These are phyloP conservation scores for Micronycteris hirsuta DNA, from an alignment of 2,113 vertebrate species.

Conservation along the genomic window DNA sequence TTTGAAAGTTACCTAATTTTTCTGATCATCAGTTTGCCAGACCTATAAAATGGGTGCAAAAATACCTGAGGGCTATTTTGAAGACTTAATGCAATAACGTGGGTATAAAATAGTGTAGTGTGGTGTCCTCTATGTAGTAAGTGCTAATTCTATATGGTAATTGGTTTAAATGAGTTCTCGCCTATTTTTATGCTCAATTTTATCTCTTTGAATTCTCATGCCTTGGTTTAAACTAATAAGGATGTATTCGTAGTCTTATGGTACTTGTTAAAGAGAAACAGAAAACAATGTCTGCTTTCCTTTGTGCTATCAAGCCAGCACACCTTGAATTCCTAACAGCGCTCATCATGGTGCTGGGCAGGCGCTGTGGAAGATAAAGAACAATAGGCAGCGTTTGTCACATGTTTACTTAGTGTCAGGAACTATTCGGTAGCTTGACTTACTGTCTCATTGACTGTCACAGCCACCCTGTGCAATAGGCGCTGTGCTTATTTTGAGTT, in stretches of 20 bases:
- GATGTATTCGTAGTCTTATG: not conserved
- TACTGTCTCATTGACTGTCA: not conserved
- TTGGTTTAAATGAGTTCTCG: not conserved
- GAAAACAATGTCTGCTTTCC: not conserved
- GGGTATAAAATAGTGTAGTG: not conserved
- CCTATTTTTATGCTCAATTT: not conserved
- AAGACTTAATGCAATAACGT: not conserved
- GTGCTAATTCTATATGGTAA: not conserved
- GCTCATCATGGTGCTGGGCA: not conserved
- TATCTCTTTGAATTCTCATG: conserved; percentile 13
- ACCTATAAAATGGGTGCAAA: not conserved
- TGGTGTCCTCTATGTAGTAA: not conserved
- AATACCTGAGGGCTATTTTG: not conserved
- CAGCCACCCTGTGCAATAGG: not conserved
- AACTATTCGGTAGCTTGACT: not conserved
- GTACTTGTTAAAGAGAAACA: not conserved
- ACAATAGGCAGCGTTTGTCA: not conserved
- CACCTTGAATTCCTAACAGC: not conserved
- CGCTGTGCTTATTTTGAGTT: not conserved
- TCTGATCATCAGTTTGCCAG: not conserved
- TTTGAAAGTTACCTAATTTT: not conserved
- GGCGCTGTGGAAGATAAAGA: not conserved
- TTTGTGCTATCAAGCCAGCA: not conserved
- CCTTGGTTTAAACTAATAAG: not conserved
- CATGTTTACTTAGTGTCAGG: not conserved